phyloP scores from a whole-genome alignment of 2,888 invertebrate genomes.

The Chaitophorus viminalis region DNA sequence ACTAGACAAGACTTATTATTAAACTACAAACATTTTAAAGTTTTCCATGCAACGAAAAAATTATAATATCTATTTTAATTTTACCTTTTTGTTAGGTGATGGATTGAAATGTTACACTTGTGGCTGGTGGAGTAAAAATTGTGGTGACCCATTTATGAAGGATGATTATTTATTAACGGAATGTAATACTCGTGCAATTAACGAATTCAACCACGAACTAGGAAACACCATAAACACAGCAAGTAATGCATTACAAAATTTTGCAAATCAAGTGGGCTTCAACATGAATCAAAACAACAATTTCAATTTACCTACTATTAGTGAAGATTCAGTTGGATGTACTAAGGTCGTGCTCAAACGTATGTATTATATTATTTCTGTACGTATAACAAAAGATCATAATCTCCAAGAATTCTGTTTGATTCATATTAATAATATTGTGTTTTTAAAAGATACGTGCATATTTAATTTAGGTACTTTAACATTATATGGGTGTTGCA shows the following conservation, averaged over 20 bases:
- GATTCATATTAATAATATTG: not conserved
- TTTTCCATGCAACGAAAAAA: no score
- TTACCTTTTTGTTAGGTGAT: not conserved
- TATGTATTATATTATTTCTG: not conserved
- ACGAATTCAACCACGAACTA: constrained; percentile 33
- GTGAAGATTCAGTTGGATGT: constrained; percentile 47
- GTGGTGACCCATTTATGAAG: constrained; percentile 44
- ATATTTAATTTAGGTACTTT: no score
- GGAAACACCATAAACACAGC: constrained; percentile 44
- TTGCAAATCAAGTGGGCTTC: constrained; percentile 48
- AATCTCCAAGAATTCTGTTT: no score
- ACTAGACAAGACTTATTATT: no score
- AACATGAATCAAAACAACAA: constrained; percentile 47
- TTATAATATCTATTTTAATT: not conserved
- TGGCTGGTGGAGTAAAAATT: constrained; percentile 39
- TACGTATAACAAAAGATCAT: not conserved
- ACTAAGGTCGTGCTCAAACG: constrained; percentile 43
- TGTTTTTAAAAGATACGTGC: no score
- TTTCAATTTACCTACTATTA: constrained; percentile 36
- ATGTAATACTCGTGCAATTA: constrained; percentile 45
- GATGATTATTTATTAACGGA: constrained; percentile 35
- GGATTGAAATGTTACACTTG: constrained; percentile 52
- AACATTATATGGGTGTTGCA: no score
- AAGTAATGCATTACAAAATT: constrained; percentile 44
- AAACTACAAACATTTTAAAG: no score